A percentile compares a stretch with the other conserved stretches of the same genome.
Evolutionary conservation across 2,888 invertebrate genomes (phyloP).

Genomic region (Brachyptera risi): DNA sequence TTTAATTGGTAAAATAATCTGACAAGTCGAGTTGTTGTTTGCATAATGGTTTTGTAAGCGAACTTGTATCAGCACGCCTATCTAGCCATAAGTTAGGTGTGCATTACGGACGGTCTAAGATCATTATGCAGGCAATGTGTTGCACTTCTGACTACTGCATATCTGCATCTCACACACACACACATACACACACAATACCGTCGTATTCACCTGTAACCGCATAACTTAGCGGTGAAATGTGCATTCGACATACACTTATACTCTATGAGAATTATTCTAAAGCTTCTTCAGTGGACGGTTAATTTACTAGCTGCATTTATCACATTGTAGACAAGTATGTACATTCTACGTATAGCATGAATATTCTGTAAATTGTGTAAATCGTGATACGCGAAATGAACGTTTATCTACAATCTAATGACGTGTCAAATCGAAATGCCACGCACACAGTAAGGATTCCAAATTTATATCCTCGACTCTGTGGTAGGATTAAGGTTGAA

Average conservation of each 20-base stretch:
- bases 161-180: too few species aligned
- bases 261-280: too few species aligned
- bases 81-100: neutral
- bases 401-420: neutral
- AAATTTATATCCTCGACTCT: too few species aligned
- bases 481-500: too few species aligned
- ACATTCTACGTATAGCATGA: neutral
- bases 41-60: constrained; percentile 3
- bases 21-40: neutral
- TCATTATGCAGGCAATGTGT: constrained; percentile 11
- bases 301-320: constrained; percentile 24
- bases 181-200: neutral
- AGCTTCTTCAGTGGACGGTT: constrained; percentile 8
- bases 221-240: too few species aligned
- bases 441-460: too few species aligned
- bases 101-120: neutral
- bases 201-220: neutral
- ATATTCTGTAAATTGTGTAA: constrained; percentile 2
- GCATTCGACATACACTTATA: too few species aligned
- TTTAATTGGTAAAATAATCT: constrained; percentile 15
- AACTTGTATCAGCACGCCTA: constrained; percentile 2
- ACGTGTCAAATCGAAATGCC: too few species aligned
- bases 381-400: constrained; percentile 12
- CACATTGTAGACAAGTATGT: constrained; percentile 15
- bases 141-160: constrained; percentile 1